Base-by-base conservation (phyloP, 2,797 vertebrate genomes). In the Catamblyrhynchus diadema region DNA sequence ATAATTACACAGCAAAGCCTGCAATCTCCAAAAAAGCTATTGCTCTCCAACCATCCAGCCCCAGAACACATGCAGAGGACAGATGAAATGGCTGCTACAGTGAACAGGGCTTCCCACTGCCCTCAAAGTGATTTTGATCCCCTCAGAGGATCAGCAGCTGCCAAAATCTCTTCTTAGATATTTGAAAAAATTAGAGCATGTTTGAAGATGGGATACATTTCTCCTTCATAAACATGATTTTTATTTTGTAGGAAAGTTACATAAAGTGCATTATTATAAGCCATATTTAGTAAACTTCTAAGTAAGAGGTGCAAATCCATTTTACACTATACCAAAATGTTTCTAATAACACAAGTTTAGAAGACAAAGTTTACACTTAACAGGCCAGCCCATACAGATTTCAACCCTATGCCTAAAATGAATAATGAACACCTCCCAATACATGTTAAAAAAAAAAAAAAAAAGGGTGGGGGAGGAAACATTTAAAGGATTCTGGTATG, bases 1-100 rank as follows among this genome's bases (percentile, higher is more conserved):
- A 47, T 90, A 94, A 96, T 94, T 93, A 94, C 37, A 80, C 47
- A 86, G 90, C 78, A 85, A 90, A 95, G 64, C 81, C 64, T 86
- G 82, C 81, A 59, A n/a, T 35, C 1, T 13, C 19, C 64, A 32
- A 60, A 74, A 94, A 80, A 48, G 64, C 66, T 84, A 85, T 10
- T 85, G 69, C 81, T 64, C 70, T 89, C 88, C 71, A 77, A 71
- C 78, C 74, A 47, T 47, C 48, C 88, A 82, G 53, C 21, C 41
- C 66, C 78, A 80, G 71, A 91, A 90, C 69, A 72, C 53, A 87
- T 0, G 1, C 39, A 59, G 64, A 83, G 72, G 67, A 80, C 64
- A 70, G 71, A 92, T 32, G 59, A 90, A 86, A 91, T 1, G 23
- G 50, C 71, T 92, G 74, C 94, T 67, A 37, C 51, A 50, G 67